These are phyloP conservation scores for Psettodes erumei DNA, from an alignment of 2,113 vertebrate genomes.

Conservation along the genomic window DNA sequence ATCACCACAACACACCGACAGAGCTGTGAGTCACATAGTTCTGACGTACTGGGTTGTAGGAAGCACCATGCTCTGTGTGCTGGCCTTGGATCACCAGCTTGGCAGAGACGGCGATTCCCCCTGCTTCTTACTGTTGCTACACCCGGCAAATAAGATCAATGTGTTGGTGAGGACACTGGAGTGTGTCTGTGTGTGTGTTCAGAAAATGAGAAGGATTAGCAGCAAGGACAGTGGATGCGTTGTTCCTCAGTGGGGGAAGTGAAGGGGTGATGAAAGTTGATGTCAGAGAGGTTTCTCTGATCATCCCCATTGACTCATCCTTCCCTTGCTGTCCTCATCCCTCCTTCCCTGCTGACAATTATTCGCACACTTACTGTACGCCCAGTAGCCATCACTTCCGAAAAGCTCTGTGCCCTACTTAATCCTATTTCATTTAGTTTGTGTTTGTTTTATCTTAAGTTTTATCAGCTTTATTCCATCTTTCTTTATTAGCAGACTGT, in stretches of 20 bases:
- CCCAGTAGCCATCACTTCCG: background rate
- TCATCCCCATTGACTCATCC: slow-evolving; percentile 1
- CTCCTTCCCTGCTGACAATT: background rate
- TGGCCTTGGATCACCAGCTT: slow-evolving; percentile 14
- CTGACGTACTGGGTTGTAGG: slow-evolving; percentile 13
- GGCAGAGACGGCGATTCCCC: background rate
- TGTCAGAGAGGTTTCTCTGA: slow-evolving; percentile 18
- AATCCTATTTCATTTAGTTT: background rate
- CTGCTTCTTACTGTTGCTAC: background rate
- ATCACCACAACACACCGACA: background rate
- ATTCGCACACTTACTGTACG: slow-evolving; percentile 2
- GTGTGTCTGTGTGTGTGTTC: slow-evolving; percentile 2
- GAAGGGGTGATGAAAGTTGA: slow-evolving; percentile 40
- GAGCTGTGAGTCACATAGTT: background rate
- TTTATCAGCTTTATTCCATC: too few relatives aligned
- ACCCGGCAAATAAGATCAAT: slow-evolving; percentile 35
- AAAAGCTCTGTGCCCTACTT: background rate
- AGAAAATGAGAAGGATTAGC: slow-evolving; percentile 18
- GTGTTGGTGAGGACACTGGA: background rate
- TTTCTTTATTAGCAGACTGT: background rate
- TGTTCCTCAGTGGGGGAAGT: slow-evolving; percentile 7
- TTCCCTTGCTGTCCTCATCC: background rate
- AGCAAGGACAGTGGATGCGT: slow-evolving; percentile 6
- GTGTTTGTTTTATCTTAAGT: background rate
- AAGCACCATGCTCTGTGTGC: slow-evolving; percentile 18